A percentile compares a stretch with the other conserved stretches of the same genome.
These are phyloP conservation scores for Montipora sp. DNA, from an alignment of 64 coral and sea anemone genomes.

Conservation along the genomic window DNA sequence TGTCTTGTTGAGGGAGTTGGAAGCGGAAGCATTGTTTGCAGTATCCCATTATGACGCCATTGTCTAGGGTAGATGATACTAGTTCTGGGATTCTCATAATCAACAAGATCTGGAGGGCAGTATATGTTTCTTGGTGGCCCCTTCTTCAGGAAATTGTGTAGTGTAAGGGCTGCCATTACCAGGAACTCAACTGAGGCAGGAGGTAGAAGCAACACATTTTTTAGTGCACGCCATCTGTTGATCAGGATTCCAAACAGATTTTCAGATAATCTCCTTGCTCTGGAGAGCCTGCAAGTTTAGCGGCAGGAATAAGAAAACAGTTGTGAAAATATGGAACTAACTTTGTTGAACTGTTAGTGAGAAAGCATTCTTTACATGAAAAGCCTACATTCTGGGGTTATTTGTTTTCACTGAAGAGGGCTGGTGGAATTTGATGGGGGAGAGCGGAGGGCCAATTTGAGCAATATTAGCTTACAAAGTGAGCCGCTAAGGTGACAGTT, in stretches of 20 bases:
- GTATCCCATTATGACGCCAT: slow-evolving; percentile 15
- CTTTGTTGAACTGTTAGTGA: not conserved
- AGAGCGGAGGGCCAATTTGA: too few relatives aligned
- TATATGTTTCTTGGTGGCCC: slow-evolving; percentile 39
- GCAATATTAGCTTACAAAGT: too few relatives aligned
- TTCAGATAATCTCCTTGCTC: slow-evolving; percentile 42
- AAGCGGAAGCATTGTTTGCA: slow-evolving; percentile 4
- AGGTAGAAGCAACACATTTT: slow-evolving; percentile 23
- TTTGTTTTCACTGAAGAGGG: too few relatives aligned
- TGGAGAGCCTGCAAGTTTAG: slow-evolving; percentile 25
- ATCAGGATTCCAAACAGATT: slow-evolving; percentile 56
- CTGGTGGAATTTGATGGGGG: too few relatives aligned
- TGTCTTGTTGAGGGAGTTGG: slow-evolving; percentile 5
- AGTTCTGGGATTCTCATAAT: slow-evolving; percentile 36
- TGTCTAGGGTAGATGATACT: not conserved
- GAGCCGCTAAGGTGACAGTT: too few relatives aligned
- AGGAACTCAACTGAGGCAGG: slow-evolving; percentile 54
- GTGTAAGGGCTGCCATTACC: slow-evolving; percentile 33
- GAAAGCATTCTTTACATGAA: too few relatives aligned
- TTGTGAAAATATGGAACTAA: not conserved
- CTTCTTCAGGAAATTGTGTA: slow-evolving; percentile 33
- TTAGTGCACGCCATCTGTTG: slow-evolving; percentile 55
- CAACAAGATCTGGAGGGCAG: slow-evolving; percentile 15
- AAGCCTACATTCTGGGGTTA: too few relatives aligned
- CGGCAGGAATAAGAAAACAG: not conserved